Evolutionary conservation across 1,140 invertebrate genomes (phyloP).

Genomic region (Drosophila pseudoananassae): DNA sequence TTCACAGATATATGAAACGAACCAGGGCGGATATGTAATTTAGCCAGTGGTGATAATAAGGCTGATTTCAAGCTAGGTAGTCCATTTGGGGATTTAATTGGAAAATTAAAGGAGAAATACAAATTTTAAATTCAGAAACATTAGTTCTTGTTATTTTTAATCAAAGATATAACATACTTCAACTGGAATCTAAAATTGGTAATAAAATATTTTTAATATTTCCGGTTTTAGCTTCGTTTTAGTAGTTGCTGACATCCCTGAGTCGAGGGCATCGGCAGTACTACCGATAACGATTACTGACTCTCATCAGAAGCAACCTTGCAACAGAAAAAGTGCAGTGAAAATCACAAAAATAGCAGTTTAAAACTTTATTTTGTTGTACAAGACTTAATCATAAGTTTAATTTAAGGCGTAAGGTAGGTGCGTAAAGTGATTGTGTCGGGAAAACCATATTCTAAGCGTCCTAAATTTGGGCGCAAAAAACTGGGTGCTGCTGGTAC

Average conservation of each 20-base stretch:
- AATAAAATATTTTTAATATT: no score
- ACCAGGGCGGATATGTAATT: slow-evolving; percentile 4
- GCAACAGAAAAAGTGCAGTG: slow-evolving; percentile 73
- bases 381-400: slow-evolving; percentile 60
- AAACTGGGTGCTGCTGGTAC: slow-evolving; percentile 40
- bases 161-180: no score
- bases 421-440: slow-evolving; percentile 24
- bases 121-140: no score
- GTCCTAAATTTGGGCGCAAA: slow-evolving; percentile 53
- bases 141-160: no score
- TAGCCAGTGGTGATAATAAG: background rate
- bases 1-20: slow-evolving; percentile 41
- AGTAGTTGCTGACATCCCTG: background rate
- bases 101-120: no score
- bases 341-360: slow-evolving; percentile 73
- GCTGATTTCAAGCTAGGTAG: background rate
- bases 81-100: no score
- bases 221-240: background rate
- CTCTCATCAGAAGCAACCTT: slow-evolving; percentile 68
- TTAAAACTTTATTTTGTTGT: slow-evolving; percentile 54
- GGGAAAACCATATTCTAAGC: slow-evolving; percentile 8
- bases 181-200: no score
- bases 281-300: slow-evolving; percentile 37
- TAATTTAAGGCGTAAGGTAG: slow-evolving; percentile 70
- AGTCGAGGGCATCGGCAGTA: background rate